Evolutionary conservation across 2,888 invertebrate genomes (phyloP), one percentile per base, ranked within the genome.

Genomic region (Callinectes sapidus): DNA sequence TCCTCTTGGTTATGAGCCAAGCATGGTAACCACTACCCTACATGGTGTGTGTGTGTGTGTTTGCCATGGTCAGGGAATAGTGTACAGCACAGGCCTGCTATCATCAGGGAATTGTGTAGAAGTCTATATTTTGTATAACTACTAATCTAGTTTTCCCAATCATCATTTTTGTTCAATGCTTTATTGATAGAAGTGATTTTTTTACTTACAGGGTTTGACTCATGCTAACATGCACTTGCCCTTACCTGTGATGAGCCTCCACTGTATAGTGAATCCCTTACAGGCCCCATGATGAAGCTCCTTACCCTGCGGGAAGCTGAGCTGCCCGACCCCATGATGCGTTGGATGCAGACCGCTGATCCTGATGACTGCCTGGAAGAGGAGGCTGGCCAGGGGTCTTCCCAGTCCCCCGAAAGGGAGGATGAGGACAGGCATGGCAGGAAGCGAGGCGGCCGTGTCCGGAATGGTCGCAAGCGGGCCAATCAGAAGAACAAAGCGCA

Each of bases 281-380:
- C 88, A 92, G 92, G 92, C 54, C 92, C 92, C 54, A 87, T 92
- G 92, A 90, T 86, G 90, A 92, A 85, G 87, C 81, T 92, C 87
- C 71, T 92, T 28, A 81, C 92, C 23, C 90, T 92, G 55, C 90
- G 77, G 14, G 92, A 92, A 77, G 54, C 90, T 48, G 92, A 92
- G 54, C 90, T 92, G 13, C 92, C 92, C 28, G 92, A 92, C 81
- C 92, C 92, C 54, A 92, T 90, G 90, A 66, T 87, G 77, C 90
- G 92, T 18, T 92, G 90, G 90, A 61, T 92, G 90, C 92, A 92
- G 81, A 92, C 92, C 10, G 92, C 81, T 35, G 92, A 92, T 81
- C 92, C 92, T 54, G 92, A 92, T 87, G 92, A 92, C 90, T 89
- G 89, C 77, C 90, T 87, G 35, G 92, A 81, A 18, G 90, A 87